Evolutionary conservation across 2,113 vertebrate species (phyloP), one percentile per base, ranked within the genome.

Genomic region (Silurus glanis): DNA sequence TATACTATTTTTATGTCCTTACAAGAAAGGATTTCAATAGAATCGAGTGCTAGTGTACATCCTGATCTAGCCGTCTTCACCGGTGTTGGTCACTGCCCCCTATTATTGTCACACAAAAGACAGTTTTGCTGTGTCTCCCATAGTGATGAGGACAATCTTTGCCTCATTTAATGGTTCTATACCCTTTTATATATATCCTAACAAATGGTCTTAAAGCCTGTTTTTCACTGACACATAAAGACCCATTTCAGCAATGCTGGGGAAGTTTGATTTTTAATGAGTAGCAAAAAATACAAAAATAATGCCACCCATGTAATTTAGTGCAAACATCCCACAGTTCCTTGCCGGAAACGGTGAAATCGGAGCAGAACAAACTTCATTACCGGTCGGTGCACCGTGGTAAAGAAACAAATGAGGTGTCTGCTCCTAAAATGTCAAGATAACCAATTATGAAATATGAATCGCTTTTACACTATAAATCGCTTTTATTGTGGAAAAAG

Each of bases 381-480:
- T 94, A 94, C 91, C 80, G 88, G 87, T 85, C 84, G 89, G 90
- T 91, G 93, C 91, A 90, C 91, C 90, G 90, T 86, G 78, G 91
- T 92, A 90, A 93, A 58, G 92, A 84, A 91, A 92, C 93, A 94
- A 94, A 94, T 95, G 91, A 93, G 91, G 89, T 88, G 90, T 91
- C 92, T 89, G 75, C 91, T 93, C 93, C 90, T 88, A 95, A 87
- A 95, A 95, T 95, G 94, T 95, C 94, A 95, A 92, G 93, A 94
- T 93, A 95, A 94, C 91, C 93, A 94, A 95, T 95, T 95, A 94
- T 93, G 88, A 93, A 93, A 95, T 92, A 89, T 93, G 93, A 93
- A 94, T 92, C 91, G 88, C 90, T 92, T 93, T 93, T 93, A 92
- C 88, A 88, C 87, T 76, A 28, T 21, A 16, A 37, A 80, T 58